Percentiles rank a stretch among this genome's conserved stretches.
phyloP scores from a whole-genome alignment of 2,113 vertebrate species.

The Dasyornis broadbenti region DNA sequence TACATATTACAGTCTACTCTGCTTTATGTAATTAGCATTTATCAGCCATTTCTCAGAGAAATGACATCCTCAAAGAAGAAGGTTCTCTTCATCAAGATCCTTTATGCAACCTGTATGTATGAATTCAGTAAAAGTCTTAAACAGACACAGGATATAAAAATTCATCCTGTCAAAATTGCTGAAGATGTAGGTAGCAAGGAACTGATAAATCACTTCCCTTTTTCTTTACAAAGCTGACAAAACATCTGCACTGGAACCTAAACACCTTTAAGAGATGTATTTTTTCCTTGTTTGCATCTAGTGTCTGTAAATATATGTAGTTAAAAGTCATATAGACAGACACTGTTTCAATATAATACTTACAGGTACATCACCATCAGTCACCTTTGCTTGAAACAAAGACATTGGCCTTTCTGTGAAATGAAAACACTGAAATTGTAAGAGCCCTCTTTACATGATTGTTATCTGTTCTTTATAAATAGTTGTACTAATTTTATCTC shows the following conservation, averaged over 20 bases:
- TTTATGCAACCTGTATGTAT: not conserved
- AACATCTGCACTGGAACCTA: not conserved
- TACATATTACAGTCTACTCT: constrained; percentile 30
- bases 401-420: not conserved
- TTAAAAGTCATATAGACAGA: not conserved
- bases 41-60: constrained; percentile 34
- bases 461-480: not conserved
- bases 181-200: not conserved
- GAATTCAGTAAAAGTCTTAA: not conserved
- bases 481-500: not conserved
- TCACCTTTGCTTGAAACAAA: not conserved
- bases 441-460: not conserved
- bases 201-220: not conserved
- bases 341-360: not conserved
- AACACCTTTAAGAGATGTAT: not conserved
- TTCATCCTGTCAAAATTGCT: not conserved
- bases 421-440: not conserved
- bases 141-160: not conserved
- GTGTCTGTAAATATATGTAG: not conserved
- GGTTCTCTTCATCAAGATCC: not conserved
- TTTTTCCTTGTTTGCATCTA: not conserved
- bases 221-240: not conserved
- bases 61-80: not conserved
- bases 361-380: not conserved
- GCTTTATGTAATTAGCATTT: constrained; percentile 54